A percentile compares a stretch with the other conserved stretches of the same genome.
Conservation (phyloP, 2,888 invertebrate genomes). For the Hirtodrosophila confusa region DNA sequence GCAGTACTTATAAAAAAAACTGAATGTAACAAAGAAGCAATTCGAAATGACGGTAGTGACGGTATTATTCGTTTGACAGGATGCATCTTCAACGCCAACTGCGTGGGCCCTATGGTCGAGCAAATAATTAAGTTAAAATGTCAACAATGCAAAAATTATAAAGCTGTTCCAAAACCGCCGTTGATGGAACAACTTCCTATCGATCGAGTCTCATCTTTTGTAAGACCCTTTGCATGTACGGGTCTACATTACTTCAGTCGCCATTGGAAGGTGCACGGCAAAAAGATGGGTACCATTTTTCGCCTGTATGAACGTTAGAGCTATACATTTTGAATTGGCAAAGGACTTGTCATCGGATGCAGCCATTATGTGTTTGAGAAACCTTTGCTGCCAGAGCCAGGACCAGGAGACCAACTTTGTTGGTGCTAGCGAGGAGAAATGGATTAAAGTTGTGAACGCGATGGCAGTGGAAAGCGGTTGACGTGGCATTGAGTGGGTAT, state of each 20-base stretch:
- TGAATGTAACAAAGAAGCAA: no score
- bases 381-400: not conserved
- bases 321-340: not conserved
- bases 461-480: not conserved
- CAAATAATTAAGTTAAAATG: not conserved
- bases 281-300: conserved; percentile 4
- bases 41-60: no score
- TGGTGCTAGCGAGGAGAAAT: not conserved
- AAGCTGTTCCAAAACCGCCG: not conserved
- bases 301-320: not conserved
- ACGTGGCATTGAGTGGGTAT: conserved; percentile 1
- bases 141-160: not conserved
- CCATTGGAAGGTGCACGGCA: conserved; percentile 1
- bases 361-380: conserved; percentile 1
- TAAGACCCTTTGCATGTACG: not conserved
- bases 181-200: no score
- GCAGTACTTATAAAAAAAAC: no score
- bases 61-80: not conserved
- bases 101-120: not conserved
- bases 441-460: not conserved
- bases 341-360: conserved; percentile 4
- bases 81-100: not conserved
- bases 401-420: conserved; percentile 7
- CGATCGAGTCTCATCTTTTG: not conserved
- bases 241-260: not conserved